A percentile compares a stretch with the other conserved stretches of the same genome.
These are phyloP conservation scores for Bergia puertoricense DNA, from an alignment of 92 coral and sea anemone genomes.

Conservation along the genomic window DNA sequence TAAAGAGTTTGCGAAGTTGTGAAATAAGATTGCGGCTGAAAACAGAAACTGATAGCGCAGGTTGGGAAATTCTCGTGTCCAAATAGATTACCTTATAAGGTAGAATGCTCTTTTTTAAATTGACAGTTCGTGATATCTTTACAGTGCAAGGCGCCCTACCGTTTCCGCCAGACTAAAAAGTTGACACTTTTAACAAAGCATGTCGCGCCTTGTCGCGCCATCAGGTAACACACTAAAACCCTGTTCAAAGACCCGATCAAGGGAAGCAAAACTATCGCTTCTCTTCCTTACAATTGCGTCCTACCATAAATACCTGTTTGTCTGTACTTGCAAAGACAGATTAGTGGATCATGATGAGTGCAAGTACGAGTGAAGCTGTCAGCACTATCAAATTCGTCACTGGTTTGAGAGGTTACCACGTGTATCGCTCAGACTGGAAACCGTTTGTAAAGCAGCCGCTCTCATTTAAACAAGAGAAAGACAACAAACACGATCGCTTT, in stretches of 20 bases:
- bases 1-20: slow-evolving; percentile 28
- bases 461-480: slow-evolving; percentile 40
- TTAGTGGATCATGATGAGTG: slow-evolving; percentile 35
- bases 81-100: slow-evolving; percentile 31
- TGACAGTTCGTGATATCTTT: slow-evolving; percentile 29
- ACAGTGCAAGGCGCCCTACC: slow-evolving; percentile 33
- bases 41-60: slow-evolving; percentile 19
- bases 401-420: slow-evolving; percentile 42
- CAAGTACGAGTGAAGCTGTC: slow-evolving; percentile 47
- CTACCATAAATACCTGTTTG: slow-evolving; percentile 29
- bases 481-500: slow-evolving; percentile 27
- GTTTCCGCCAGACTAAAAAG: slow-evolving; percentile 32
- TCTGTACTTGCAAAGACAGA: slow-evolving; percentile 29
- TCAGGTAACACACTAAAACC: slow-evolving; percentile 32
- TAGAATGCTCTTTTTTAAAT: slow-evolving; percentile 31
- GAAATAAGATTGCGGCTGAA: slow-evolving; percentile 32
- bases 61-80: slow-evolving; percentile 34
- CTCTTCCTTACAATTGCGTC: slow-evolving; percentile 36
- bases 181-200: slow-evolving; percentile 33
- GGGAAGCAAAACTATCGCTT: slow-evolving; percentile 33
- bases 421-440: slow-evolving; percentile 37
- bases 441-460: slow-evolving; percentile 46
- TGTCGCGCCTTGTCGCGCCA: slow-evolving; percentile 36
- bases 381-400: slow-evolving; percentile 46
- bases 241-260: slow-evolving; percentile 38